Percentiles rank a stretch among this genome's conserved stretches.
Evolutionary conservation across 1,140 invertebrate species (phyloP).

Genomic region (Achatina immaculata): DNA sequence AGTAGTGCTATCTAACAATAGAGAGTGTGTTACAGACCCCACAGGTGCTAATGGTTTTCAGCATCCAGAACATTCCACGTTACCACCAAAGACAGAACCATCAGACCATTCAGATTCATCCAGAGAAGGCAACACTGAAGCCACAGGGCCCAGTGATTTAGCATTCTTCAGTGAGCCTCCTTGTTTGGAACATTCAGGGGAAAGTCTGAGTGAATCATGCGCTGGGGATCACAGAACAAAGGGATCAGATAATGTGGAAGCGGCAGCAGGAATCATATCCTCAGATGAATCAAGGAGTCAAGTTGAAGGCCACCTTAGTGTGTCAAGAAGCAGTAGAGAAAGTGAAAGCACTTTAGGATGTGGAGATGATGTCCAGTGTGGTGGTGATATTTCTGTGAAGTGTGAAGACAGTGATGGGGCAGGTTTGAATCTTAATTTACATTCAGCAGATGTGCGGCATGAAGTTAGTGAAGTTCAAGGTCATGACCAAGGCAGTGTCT

Average conservation of each 20-base stretch:
- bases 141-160: background rate
- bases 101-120: background rate
- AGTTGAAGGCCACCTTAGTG: too few species aligned
- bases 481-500: background rate
- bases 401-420: background rate
- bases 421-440: background rate
- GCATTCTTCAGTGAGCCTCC: background rate
- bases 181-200: background rate
- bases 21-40: background rate
- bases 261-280: too few species aligned
- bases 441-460: background rate
- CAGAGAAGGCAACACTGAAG: background rate
- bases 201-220: background rate
- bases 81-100: background rate
- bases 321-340: too few species aligned
- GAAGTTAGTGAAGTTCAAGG: background rate
- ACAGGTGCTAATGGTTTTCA: background rate
- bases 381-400: background rate
- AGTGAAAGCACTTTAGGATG: background rate
- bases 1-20: background rate
- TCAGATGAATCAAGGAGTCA: too few species aligned
- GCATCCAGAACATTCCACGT: background rate
- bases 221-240: background rate
- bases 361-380: background rate
- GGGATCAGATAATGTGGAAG: too few species aligned